phyloP scores from a whole-genome alignment of 2,888 invertebrate species.

The Drosophila mayaguana region DNA sequence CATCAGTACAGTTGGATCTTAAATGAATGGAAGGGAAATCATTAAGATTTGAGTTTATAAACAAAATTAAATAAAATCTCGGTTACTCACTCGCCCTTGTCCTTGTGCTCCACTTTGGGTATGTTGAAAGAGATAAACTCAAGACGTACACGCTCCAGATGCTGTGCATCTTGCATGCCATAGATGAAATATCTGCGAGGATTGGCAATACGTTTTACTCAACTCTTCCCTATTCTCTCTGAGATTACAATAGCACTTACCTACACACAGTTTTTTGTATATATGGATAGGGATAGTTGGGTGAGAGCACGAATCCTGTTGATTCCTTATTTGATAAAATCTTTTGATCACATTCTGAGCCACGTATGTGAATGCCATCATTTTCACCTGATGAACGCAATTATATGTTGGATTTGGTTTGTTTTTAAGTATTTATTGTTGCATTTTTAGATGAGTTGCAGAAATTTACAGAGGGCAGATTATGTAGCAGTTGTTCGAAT shows the following conservation, averaged over 20 bases:
- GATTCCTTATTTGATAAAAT: conserved; percentile 97
- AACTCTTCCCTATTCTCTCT: not conserved
- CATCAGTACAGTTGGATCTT: conserved; percentile 92
- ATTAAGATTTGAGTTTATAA: not conserved
- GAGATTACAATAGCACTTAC: conserved; percentile 82
- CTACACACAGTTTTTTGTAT: conserved; percentile 98
- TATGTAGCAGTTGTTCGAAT: conserved; percentile 14
- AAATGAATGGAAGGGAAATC: not conserved
- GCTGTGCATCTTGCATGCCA: conserved; percentile 98
- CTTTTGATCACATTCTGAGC: conserved; percentile 99
- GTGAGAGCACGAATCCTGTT: conserved; percentile 96
- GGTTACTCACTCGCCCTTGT: conserved; percentile 91
- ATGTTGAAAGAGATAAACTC: conserved; percentile 96
- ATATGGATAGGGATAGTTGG: conserved; percentile 98
- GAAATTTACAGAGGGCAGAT: conserved; percentile 41
- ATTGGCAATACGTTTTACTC: not conserved
- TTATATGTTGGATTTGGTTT: conserved; percentile 6
- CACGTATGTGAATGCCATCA: conserved; percentile 97
- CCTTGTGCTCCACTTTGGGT: conserved; percentile 89
- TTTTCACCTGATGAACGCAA: conserved; percentile 88
- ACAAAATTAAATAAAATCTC: accelerated
- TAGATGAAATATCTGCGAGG: conserved; percentile 94
- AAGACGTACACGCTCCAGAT: conserved; percentile 96
- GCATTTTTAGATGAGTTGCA: conserved; percentile 51
- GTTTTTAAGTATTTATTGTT: conserved; percentile 56